phyloP scores from a whole-genome alignment of 2,113 vertebrate species.

The Cephalopholis sonnerati region DNA sequence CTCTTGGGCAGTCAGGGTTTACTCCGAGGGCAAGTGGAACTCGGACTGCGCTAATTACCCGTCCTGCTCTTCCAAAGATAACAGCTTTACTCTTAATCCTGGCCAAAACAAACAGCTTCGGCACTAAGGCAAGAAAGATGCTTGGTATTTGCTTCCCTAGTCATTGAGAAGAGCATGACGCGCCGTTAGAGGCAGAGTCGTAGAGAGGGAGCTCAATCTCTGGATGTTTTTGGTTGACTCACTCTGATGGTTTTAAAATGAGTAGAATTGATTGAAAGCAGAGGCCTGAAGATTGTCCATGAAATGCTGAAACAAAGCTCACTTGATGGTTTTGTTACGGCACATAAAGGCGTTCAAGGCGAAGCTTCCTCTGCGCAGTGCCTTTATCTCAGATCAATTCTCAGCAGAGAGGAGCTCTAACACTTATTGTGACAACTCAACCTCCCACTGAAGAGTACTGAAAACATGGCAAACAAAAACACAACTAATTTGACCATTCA shows the following conservation, averaged over 20 bases:
- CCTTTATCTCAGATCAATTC: neutral
- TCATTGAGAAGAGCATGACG: slow-evolving; percentile 36
- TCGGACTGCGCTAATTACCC: slow-evolving; percentile 63
- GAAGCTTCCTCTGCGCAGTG: neutral
- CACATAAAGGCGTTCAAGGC: neutral
- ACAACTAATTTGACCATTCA: neutral
- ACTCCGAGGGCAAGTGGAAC: slow-evolving; percentile 48
- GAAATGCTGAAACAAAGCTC: slow-evolving; percentile 37
- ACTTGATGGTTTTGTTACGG: slow-evolving; percentile 2
- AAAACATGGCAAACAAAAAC: slow-evolving; percentile 17
- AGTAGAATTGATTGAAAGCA: slow-evolving; percentile 36
- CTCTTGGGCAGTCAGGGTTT: slow-evolving; percentile 40
- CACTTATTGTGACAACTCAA: slow-evolving; percentile 9
- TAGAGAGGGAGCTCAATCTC: neutral
- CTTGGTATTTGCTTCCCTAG: slow-evolving; percentile 45
- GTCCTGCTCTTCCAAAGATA: slow-evolving; percentile 65
- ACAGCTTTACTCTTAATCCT: slow-evolving; percentile 66
- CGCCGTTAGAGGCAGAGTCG: slow-evolving; percentile 10
- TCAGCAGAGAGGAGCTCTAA: neutral
- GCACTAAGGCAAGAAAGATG: slow-evolving; percentile 41
- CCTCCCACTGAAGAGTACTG: neutral
- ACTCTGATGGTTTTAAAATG: slow-evolving; percentile 20
- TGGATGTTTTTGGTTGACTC: slow-evolving; percentile 10
- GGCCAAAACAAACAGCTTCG: slow-evolving; percentile 62
- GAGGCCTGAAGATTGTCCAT: slow-evolving; percentile 6